Percentiles rank a stretch among this genome's conserved stretches.
These are phyloP conservation scores for Callospermophilus lateralis DNA, from an alignment of 2,113 vertebrate species.

Conservation along the genomic window DNA sequence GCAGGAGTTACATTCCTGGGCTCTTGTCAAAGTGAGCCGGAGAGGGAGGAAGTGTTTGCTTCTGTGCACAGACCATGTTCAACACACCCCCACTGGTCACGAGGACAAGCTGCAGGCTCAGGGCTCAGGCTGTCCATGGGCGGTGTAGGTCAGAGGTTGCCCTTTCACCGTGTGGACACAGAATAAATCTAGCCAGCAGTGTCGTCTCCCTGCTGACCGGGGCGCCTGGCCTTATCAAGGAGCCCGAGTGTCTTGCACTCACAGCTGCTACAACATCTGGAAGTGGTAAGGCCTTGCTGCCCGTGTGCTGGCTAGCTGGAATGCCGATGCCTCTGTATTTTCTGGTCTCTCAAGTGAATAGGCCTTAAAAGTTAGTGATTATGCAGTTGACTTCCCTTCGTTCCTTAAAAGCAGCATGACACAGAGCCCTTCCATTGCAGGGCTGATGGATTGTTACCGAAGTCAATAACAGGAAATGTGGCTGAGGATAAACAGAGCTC, in stretches of 20 bases:
- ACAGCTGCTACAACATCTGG: constrained; percentile 4
- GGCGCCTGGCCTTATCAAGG: neutral
- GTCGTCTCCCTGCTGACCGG: neutral
- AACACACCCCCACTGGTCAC: neutral
- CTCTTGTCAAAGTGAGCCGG: neutral
- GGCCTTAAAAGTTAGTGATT: neutral
- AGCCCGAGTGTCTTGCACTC: fast-evolving
- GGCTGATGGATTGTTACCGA: neutral
- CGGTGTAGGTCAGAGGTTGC: neutral
- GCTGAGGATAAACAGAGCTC: constrained; percentile 55
- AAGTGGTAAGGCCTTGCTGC: neutral
- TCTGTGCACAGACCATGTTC: neutral
- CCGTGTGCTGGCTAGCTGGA: neutral
- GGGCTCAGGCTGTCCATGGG: neutral
- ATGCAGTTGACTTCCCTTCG: neutral
- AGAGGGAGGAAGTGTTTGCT: neutral
- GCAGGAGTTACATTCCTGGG: neutral
- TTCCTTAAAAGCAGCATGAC: constrained; percentile 34
- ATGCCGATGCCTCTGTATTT: neutral
- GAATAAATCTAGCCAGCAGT: constrained; percentile 10
- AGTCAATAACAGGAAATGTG: constrained; percentile 53
- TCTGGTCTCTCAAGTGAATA: neutral
- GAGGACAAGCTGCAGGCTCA: too few species aligned
- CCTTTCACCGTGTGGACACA: constrained; percentile 7
- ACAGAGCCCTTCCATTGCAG: neutral